These are phyloP conservation scores for Aromia moschata DNA, from an alignment of 2,888 invertebrate genomes.

Conservation along the genomic window DNA sequence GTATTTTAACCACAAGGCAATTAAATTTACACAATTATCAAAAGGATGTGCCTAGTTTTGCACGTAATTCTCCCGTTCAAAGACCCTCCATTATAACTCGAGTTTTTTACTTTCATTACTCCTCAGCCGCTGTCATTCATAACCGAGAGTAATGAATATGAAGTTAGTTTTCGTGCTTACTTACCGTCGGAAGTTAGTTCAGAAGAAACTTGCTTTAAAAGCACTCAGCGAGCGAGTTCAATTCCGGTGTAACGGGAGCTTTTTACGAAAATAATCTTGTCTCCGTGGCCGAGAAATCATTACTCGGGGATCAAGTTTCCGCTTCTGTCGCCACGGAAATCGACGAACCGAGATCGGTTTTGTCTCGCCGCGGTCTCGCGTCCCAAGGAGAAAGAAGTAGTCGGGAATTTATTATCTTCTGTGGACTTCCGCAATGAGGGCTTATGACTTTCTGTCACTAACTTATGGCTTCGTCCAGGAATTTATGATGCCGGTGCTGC, in stretches of 20 bases:
- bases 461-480: too few species aligned
- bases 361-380: slow-evolving; percentile 2
- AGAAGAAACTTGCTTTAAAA: not conserved
- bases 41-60: too few species aligned
- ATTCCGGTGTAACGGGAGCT: slow-evolving; percentile 2
- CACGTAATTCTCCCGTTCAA: too few species aligned
- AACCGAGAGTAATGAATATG: not conserved
- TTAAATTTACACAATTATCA: too few species aligned
- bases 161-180: not conserved
- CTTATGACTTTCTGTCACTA: slow-evolving; percentile 8
- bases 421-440: slow-evolving; percentile 3
- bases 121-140: too few species aligned
- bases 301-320: slow-evolving; percentile 15
- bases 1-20: too few species aligned
- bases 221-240: slow-evolving; percentile 1
- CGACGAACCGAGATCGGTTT: slow-evolving; percentile 9
- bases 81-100: too few species aligned
- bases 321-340: slow-evolving; percentile 6
- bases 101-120: too few species aligned
- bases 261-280: slow-evolving; percentile 7
- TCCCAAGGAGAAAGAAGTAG: not conserved
- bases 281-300: slow-evolving; percentile 4
- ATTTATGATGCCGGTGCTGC: too few species aligned
- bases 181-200: not conserved
- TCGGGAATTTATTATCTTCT: slow-evolving; percentile 8